phyloP scores from a whole-genome alignment of 1,140 invertebrate species.

The Drepana arcuata region DNA sequence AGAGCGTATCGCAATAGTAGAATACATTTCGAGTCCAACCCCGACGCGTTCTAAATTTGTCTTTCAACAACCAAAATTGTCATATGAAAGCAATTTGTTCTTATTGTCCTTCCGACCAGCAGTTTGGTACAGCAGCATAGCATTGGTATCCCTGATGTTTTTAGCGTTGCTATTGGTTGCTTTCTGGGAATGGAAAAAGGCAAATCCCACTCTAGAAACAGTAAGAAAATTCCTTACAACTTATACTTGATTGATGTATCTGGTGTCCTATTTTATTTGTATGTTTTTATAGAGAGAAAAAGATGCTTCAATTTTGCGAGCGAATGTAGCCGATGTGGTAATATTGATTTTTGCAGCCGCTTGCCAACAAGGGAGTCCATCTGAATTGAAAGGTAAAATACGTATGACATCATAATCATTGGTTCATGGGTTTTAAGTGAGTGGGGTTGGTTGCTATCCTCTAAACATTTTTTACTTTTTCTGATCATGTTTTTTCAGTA shows the following conservation, averaged over 20 bases:
- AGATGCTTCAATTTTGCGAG: constrained; percentile 37
- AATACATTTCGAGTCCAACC: constrained; percentile 76
- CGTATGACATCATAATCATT: not conserved
- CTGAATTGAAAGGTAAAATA: constrained; percentile 59
- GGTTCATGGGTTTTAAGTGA: not conserved
- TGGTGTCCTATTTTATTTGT: too few relatives aligned
- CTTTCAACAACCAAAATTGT: constrained; percentile 78
- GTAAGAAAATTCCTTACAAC: too few relatives aligned
- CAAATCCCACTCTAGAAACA: constrained; percentile 3
- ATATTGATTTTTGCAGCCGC: constrained; percentile 66
- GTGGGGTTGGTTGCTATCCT: too few relatives aligned
- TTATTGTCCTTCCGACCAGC: constrained; percentile 73
- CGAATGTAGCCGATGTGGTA: constrained; percentile 50
- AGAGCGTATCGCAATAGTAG: constrained; percentile 73
- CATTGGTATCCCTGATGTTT: constrained; percentile 61
- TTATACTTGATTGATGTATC: too few relatives aligned
- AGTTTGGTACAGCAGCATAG: constrained; percentile 73
- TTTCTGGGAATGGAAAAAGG: constrained; percentile 56
- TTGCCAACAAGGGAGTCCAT: constrained; percentile 71
- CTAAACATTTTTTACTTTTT: too few relatives aligned
- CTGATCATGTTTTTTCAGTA: too few relatives aligned
- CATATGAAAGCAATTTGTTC: constrained; percentile 77
- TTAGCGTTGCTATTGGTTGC: constrained; percentile 52
- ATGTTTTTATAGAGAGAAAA: constrained; percentile 25
- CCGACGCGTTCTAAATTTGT: constrained; percentile 76